Percentiles rank a stretch among this genome's conserved stretches.
Evolutionary conservation across 1,140 invertebrate genomes (phyloP).

Genomic region (Pinna nobilis): DNA sequence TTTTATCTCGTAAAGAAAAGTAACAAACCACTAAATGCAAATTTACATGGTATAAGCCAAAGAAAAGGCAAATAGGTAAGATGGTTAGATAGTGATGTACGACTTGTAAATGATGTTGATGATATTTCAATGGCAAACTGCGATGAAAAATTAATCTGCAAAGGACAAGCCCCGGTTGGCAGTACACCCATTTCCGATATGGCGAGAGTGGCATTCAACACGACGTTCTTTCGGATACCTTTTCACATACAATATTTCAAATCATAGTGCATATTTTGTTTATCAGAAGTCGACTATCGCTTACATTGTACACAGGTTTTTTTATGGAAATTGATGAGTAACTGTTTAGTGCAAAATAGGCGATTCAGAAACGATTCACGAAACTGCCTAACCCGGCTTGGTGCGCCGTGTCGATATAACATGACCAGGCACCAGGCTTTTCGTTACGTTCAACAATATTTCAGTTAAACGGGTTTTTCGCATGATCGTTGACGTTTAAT

Average conservation of each 20-base stretch:
- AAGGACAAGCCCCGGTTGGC: neutral
- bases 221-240: neutral
- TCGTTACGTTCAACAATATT: too few relatives aligned
- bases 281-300: neutral
- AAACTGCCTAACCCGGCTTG: too few relatives aligned
- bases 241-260: neutral
- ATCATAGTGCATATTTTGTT: neutral
- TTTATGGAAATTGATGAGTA: too few relatives aligned
- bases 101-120: neutral
- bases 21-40: neutral
- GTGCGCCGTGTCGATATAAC: too few relatives aligned
- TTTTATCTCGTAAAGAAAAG: constrained; percentile 11
- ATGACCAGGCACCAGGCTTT: too few relatives aligned
- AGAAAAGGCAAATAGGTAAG: neutral
- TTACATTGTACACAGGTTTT: too few relatives aligned
- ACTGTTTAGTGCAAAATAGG: too few relatives aligned
- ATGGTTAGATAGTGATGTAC: neutral
- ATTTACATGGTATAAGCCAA: neutral
- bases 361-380: too few relatives aligned
- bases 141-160: neutral
- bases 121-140: too few relatives aligned
- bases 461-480: too few relatives aligned
- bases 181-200: neutral
- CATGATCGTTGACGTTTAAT: too few relatives aligned
- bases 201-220: neutral